phyloP scores from a whole-genome alignment of 1,140 invertebrate species.

The Drosophila ogumai region DNA sequence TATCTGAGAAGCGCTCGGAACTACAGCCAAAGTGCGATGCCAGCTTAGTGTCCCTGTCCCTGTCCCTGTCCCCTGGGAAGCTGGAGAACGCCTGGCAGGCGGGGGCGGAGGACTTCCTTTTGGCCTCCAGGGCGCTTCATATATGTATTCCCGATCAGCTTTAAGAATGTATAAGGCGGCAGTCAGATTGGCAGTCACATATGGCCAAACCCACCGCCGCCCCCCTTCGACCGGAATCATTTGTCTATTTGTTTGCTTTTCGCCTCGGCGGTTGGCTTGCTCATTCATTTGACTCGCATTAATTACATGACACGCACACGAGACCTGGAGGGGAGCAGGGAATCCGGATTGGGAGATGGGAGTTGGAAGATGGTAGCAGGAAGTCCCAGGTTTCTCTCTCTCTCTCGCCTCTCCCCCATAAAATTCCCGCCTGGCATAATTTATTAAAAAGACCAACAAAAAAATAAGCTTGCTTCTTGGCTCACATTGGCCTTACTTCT shows the following conservation, averaged over 20 bases:
- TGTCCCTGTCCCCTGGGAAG: neutral
- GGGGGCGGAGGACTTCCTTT: slow-evolving; percentile 13
- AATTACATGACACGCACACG: slow-evolving; percentile 78
- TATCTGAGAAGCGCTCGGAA: neutral
- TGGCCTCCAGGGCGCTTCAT: slow-evolving; percentile 3
- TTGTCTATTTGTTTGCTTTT: slow-evolving; percentile 65
- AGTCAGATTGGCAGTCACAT: slow-evolving; percentile 49
- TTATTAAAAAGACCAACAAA: slow-evolving; percentile 74
- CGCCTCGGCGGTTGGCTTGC: slow-evolving; percentile 37
- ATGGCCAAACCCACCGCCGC: slow-evolving; percentile 21
- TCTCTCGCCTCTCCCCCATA: neutral
- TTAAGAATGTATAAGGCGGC: slow-evolving; percentile 32
- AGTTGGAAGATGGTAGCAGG: neutral
- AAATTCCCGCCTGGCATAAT: slow-evolving; percentile 44
- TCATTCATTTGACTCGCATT: slow-evolving; percentile 79
- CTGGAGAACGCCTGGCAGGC: neutral
- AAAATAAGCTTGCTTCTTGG: slow-evolving; percentile 22
- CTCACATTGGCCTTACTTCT: slow-evolving; percentile 11
- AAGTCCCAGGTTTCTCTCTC: neutral
- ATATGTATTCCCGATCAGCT: slow-evolving; percentile 49
- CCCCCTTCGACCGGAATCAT: slow-evolving; percentile 35
- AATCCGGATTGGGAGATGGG: neutral
- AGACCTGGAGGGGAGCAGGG: slow-evolving; percentile 1
- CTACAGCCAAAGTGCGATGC: slow-evolving; percentile 15
- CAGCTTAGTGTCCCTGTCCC: slow-evolving; percentile 36